phyloP scores from a whole-genome alignment of 2,113 vertebrate genomes.

The Saccopteryx bilineata region DNA sequence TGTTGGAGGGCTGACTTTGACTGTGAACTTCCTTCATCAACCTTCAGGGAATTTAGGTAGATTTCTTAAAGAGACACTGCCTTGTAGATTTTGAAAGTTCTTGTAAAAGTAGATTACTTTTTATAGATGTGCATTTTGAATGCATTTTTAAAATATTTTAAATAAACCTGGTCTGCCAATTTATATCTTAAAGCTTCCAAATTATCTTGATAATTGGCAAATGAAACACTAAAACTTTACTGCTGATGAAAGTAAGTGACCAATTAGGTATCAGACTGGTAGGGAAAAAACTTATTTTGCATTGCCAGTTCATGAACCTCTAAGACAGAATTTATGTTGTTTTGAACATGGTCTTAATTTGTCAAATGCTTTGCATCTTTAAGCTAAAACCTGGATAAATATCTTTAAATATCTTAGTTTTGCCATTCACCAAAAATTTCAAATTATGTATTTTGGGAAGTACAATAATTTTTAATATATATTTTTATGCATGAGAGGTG shows the following conservation, averaged over 20 bases:
- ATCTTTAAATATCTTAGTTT: neutral
- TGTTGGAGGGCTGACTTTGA: neutral
- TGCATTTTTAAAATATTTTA: slow-evolving; percentile 52
- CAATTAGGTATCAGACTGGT: neutral
- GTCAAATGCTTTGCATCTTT: neutral
- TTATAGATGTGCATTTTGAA: slow-evolving; percentile 39
- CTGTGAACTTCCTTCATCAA: neutral
- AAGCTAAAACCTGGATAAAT: neutral
- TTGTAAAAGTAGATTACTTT: slow-evolving; percentile 10
- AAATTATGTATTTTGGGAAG: neutral
- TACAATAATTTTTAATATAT: neutral
- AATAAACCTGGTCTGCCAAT: slow-evolving; percentile 21
- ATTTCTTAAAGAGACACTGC: neutral
- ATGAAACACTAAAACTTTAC: slow-evolving; percentile 9
- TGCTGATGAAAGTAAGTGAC: slow-evolving; percentile 13
- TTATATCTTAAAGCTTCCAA: slow-evolving; percentile 42
- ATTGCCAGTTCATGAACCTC: neutral
- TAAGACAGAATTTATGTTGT: neutral
- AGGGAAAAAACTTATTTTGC: neutral
- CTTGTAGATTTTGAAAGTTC: slow-evolving; percentile 11
- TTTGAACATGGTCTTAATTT: neutral
- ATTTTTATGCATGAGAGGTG: neutral
- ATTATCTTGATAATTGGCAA: slow-evolving; percentile 29
- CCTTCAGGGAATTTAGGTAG: neutral
- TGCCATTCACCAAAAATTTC: neutral